Base-by-base conservation (phyloP, 2,797 vertebrate genomes). In the Ctenosaura bakeri region DNA sequence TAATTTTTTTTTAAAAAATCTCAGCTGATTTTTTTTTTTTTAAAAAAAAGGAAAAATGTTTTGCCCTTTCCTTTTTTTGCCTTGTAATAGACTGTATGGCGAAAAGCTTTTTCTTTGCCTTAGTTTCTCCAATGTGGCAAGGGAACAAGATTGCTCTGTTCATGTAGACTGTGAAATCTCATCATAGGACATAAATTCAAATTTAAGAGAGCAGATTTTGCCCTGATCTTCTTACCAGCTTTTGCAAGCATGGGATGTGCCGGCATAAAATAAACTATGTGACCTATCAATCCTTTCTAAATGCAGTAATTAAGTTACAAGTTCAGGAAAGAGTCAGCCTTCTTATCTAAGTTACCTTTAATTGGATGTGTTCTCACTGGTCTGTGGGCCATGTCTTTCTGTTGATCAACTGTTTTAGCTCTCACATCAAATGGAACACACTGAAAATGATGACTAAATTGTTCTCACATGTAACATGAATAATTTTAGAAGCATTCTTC, bases 281-380 rank as follows among this genome's bases (percentile, higher is more conserved):
- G 85, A 59, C 52, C 71, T 59, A 42, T 1, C 71, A 69, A 50
- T 29, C 46, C 42, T 85, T 71, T n/a, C 82, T 84, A 69, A 66
- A 84, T 24, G 38, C 62, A 76, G 71, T 86, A 77, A 56, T 56
- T 56, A 76, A 38, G 85, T 76, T 86, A 77, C 73, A 86, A 38
- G n/a, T 76, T 69, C 62, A 85, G 38, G 42, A 85, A 85, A 69
- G 26, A 14, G 84, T 26, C 52, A 74, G 35, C 32, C 7, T n/a
- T 54, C 46, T 56, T 86, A 74, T 86, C 46, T 38, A 56, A 86
- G 18, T 54, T 85, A 32, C 73, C 29, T 9, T 86, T 54, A 35
- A 54, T 35, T 56, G 50, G 32, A 74, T 74, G 35, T 83, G 35
- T 35, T 64, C 35, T 64, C 64, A 56, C 50, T 13, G 12, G 22